Base-by-base conservation (phyloP, 2,888 invertebrate genomes). In the Platerodrilus igneus region DNA sequence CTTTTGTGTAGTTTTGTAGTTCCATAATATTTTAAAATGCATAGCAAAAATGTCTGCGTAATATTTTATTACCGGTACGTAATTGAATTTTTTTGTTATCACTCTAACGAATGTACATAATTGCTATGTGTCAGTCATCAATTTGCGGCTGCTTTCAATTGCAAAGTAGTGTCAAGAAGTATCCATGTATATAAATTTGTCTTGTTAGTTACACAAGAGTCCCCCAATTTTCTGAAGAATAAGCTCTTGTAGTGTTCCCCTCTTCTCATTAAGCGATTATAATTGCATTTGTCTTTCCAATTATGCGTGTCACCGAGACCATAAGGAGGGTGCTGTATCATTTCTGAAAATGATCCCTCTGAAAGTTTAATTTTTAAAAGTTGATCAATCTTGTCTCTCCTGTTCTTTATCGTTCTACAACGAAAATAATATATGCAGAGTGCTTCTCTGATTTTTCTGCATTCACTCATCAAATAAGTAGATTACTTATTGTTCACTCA, bases 251-350 rank as follows among this genome's bases (percentile, higher is more conserved):
- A 33, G 30, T 27, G 21, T 21, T 42, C 51, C 56, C 56, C 55
- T 51, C 44, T 46, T 56, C 53, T 59, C 57, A 61, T 58, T 57
- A 61, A 57, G 53, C 53, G 58, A 58, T 61, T 57, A 60, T 60
- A 62, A 63, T 62, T 61, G 53, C 60, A 58, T 62, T 62, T 61
- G 60, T 59, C 59, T 58, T 59, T 52, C 57, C 59, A 61, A 60
- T 63, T 63, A 62, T 59, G 54, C 58, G 52, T 56, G 60, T 57
- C 59, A 60, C 44, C 55, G 57, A 57, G 52, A 57, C 55, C 51
- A 54, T 51, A 53, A 49, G 53, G 45, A 49, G 53, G 52, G 54
- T 40, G 51, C 47, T 51, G 41, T 40, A 51, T 50, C 47, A 46
- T 47, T 50, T 45, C 19, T 48, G 41, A 45, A 49, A 47, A 47